Evolutionary conservation across 23 tunicate species (phyloP), one percentile per base, ranked within the genome.

Genomic region (Botrylloides violaceus): DNA sequence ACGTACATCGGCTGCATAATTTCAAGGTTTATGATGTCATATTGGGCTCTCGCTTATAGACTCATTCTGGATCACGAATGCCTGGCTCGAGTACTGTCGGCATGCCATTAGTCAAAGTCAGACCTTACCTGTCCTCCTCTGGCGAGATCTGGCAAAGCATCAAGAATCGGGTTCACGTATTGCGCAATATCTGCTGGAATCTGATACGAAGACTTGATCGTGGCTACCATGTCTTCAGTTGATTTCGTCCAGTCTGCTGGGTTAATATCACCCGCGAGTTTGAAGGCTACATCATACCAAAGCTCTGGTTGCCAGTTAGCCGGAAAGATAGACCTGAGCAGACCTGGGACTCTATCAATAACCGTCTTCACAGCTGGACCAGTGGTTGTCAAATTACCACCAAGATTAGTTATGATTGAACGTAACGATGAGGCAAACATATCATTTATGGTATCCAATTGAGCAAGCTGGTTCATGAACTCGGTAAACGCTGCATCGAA

Each of bases 281-380:
- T 39, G 57, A 36, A 68, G 26, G 37, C 58, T 6, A 68, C 26
- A 30, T 68, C 74, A 56, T 68, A 68, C 56, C 58, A 68, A 24
- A 37, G 58, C 20, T 2, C 37, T 5, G 32, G 1, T 6, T 68
- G 36, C 74, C 74, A 68, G 37, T 43, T 68, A 5, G 56, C 23
- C 29, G 56, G 56, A 9, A 68, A 1, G 32, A 68, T 2, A 20
- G 74, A 36, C 29, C 47, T 27, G 9, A 38, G 5, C 6, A 68
- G 30, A 9, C 74, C 74, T 0, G 74, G 74, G 7, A 68, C 32
- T 37, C 37, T 38, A 20, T 68, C 74, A 30, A 39, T 39, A 26
- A 68, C 9, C 18, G 18, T 31, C 20, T 29, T 63, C 23, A 3
- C 19, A 21, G 33, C 33, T 28, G 70, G 70, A 34, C 29, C 33